Evolutionary conservation across 2,797 vertebrate species (phyloP).

Genomic region (Syngnathus acus): DNA sequence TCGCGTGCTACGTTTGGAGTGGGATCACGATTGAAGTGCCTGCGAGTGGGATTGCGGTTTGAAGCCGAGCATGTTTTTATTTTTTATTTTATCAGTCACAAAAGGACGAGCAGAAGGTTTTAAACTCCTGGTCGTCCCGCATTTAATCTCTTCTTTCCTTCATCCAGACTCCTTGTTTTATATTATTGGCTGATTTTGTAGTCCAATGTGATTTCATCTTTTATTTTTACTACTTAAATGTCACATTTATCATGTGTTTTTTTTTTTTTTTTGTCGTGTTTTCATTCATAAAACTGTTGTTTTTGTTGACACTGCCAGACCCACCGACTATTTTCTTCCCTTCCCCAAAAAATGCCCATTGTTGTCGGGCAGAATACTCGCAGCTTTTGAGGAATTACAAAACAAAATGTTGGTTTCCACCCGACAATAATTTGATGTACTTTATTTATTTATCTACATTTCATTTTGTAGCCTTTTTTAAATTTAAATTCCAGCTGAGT

Average conservation of each 20-base stretch:
- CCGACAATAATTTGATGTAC: too few relatives aligned
- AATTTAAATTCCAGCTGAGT: background rate
- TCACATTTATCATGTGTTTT: background rate
- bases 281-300: background rate
- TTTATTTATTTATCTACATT: background rate
- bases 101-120: background rate
- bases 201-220: background rate
- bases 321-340: slow-evolving; percentile 85
- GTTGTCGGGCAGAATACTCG: too few relatives aligned
- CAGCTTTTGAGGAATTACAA: too few relatives aligned
- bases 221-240: background rate
- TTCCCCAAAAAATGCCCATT: slow-evolving; percentile 33
- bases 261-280: background rate
- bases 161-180: background rate
- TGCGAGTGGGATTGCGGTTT: slow-evolving; percentile 1
- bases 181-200: background rate
- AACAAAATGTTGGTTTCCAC: too few relatives aligned
- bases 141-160: background rate
- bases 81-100: slow-evolving; percentile 12
- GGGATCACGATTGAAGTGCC: slow-evolving; percentile 29
- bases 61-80: slow-evolving; percentile 28
- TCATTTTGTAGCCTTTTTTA: background rate
- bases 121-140: background rate
- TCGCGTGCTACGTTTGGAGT: slow-evolving; percentile 11
- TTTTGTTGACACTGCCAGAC: slow-evolving; percentile 70